Evolutionary conservation across 2,888 invertebrate genomes (phyloP).

Genomic region (Nudaria mundana): DNA sequence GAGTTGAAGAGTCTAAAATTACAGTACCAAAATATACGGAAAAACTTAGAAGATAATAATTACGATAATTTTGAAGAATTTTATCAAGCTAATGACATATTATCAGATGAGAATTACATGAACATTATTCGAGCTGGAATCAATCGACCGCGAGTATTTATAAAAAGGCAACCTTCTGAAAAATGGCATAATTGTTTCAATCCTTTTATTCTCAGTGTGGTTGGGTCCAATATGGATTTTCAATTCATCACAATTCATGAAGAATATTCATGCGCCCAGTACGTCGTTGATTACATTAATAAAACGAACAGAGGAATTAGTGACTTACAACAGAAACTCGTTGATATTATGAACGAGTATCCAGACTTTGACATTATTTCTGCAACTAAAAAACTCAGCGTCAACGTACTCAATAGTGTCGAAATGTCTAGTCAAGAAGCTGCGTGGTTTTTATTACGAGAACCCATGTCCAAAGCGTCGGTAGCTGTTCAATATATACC

Average conservation of each 20-base stretch:
- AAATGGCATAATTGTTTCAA: conserved; percentile 42
- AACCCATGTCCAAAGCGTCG: conserved; percentile 52
- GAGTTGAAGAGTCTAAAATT: background rate
- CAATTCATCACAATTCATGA: conserved; percentile 36
- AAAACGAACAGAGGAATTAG: conserved; percentile 47
- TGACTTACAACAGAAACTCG: conserved; percentile 40
- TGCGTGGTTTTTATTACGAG: conserved; percentile 59
- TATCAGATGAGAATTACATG: conserved; percentile 27
- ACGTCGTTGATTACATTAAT: conserved; percentile 52
- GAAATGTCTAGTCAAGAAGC: conserved; percentile 60
- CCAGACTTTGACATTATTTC: conserved; percentile 27
- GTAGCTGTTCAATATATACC: conserved; percentile 42
- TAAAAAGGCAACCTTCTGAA: conserved; percentile 31
- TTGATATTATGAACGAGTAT: conserved; percentile 35
- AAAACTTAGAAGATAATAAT: conserved; percentile 20
- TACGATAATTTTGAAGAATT: conserved; percentile 20
- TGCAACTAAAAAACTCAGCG: conserved; percentile 26
- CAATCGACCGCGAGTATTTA: conserved; percentile 31
- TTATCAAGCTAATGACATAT: conserved; percentile 23
- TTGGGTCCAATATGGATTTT: conserved; percentile 37
- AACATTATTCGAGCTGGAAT: conserved; percentile 9
- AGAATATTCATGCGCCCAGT: conserved; percentile 23
- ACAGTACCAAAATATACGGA: background rate
- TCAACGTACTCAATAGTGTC: conserved; percentile 42
- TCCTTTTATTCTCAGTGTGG: conserved; percentile 24